Conservation (phyloP, 2,797 vertebrate genomes). For the Natrix natrix region DNA sequence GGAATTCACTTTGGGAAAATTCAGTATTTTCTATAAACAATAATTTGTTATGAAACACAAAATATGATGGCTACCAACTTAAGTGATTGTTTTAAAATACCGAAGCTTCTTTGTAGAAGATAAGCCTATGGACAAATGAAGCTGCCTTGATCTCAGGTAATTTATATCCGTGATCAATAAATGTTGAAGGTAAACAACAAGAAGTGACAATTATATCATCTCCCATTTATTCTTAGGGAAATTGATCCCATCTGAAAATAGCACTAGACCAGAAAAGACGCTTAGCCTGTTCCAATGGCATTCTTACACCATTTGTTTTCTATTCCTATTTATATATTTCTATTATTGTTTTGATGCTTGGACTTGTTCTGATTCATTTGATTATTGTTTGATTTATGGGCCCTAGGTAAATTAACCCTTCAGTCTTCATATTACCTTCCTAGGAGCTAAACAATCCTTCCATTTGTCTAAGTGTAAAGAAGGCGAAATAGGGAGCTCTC, state of each 20-base stretch:
- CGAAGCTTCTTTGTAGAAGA: not conserved
- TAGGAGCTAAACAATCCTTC: not conserved
- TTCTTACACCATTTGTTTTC: not conserved
- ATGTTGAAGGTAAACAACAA: not conserved
- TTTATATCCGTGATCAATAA: not conserved
- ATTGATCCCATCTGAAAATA: not conserved
- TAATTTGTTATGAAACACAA: not conserved
- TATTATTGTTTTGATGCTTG: not conserved
- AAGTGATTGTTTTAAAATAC: not conserved
- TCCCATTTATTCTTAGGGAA: not conserved
- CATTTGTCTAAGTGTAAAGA: not conserved
- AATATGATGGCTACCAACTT: not conserved
- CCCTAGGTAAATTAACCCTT: not conserved
- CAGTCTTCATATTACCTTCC: not conserved
- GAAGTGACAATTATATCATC: not conserved
- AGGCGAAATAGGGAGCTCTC: not conserved
- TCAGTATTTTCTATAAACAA: not conserved
- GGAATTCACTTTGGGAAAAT: not conserved
- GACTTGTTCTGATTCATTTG: not conserved
- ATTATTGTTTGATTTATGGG: not conserved
- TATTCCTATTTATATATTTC: not conserved
- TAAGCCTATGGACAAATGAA: not conserved
- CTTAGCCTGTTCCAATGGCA: not conserved
- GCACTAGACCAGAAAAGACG: not conserved
- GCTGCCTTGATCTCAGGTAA: not conserved